Conservation (phyloP, 1,140 invertebrate genomes). For the Fopius arisanus region DNA sequence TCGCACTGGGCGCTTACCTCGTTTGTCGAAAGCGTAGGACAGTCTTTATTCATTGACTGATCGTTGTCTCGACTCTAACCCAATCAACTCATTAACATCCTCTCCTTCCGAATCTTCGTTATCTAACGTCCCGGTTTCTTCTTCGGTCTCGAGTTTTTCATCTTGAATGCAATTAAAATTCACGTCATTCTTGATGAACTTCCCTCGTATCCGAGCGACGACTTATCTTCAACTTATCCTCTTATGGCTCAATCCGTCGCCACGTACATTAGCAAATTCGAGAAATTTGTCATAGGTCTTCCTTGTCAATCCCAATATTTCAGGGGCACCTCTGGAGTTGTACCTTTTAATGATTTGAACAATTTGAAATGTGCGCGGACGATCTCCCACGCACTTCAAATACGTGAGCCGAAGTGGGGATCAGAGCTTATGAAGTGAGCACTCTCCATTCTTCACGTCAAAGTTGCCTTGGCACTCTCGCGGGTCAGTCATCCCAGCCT, state of each 20-base stretch:
- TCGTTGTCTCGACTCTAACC: too few relatives aligned
- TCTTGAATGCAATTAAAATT: not conserved
- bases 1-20: constrained; percentile 10
- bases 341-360: constrained; percentile 7
- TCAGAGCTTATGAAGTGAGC: too few relatives aligned
- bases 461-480: too few relatives aligned
- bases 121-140: not conserved
- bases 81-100: not conserved
- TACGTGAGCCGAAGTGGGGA: too few relatives aligned
- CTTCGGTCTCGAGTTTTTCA: not conserved
- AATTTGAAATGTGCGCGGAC: too few relatives aligned
- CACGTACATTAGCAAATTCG: not conserved
- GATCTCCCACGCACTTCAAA: too few relatives aligned
- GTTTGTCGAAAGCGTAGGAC: constrained; percentile 17
- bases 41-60: constrained; percentile 18
- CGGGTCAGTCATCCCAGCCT: too few relatives aligned
- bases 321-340: not conserved
- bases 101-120: not conserved
- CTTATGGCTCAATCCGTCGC: too few relatives aligned
- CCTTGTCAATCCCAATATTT: not conserved
- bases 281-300: not conserved
- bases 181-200: not conserved
- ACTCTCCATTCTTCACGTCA: too few relatives aligned
- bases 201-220: not conserved
- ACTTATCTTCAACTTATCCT: too few relatives aligned